phyloP scores from a whole-genome alignment of 2,888 invertebrate genomes.

The Oligia latruncula region DNA sequence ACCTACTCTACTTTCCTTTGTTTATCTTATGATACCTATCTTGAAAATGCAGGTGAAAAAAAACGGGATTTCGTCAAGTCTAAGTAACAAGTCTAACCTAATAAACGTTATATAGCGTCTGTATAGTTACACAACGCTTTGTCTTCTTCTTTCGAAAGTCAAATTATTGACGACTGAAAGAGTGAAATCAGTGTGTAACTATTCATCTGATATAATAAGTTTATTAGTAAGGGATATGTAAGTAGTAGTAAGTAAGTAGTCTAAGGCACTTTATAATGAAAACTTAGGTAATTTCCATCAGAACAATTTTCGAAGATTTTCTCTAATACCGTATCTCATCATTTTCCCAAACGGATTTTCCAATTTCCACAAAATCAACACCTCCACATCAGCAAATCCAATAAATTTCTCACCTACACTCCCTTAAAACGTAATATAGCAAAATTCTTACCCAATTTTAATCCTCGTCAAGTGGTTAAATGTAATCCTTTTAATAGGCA shows the following conservation, averaged over 20 bases:
- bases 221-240: too few relatives aligned
- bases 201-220: too few relatives aligned
- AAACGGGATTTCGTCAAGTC: not conserved
- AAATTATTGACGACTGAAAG: too few relatives aligned
- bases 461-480: constrained; percentile 69
- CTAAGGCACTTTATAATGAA: not conserved
- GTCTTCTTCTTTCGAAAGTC: too few relatives aligned
- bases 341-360: not conserved
- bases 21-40: not conserved
- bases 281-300: not conserved
- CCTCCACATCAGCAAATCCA: constrained; percentile 38
- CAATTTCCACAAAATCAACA: constrained; percentile 35
- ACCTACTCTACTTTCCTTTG: not conserved
- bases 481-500: constrained; percentile 73
- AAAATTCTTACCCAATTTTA: constrained; percentile 69
- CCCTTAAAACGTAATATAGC: constrained; percentile 36
- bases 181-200: too few relatives aligned
- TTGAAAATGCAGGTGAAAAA: not conserved
- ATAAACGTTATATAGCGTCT: too few relatives aligned
- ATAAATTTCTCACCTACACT: constrained; percentile 37
- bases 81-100: too few relatives aligned
- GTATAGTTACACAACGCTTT: too few relatives aligned
- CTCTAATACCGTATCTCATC: not conserved
- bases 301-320: not conserved
- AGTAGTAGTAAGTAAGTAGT: too few relatives aligned